Evolutionary conservation across 2,113 vertebrate genomes (phyloP).

Genomic region (Eolophus roseicapilla): DNA sequence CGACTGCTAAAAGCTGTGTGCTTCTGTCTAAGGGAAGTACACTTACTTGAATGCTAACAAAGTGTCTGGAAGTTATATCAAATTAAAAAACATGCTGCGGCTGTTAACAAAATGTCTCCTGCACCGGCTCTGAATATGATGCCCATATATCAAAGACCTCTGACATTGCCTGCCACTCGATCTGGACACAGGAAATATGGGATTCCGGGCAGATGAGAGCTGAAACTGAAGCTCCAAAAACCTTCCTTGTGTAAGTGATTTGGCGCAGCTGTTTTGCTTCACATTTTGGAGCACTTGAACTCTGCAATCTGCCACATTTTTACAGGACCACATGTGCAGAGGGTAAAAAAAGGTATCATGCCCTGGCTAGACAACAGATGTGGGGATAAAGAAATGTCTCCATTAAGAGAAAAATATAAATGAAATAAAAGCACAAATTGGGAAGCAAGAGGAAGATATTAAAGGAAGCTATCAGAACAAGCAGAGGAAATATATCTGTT

Average conservation of each 20-base stretch:
- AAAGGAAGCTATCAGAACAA: constrained; percentile 73
- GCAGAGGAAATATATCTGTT: constrained; percentile 73
- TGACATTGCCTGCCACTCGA: constrained; percentile 81
- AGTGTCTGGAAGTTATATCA: constrained; percentile 3
- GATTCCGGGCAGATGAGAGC: constrained; percentile 85
- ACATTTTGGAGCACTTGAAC: constrained; percentile 82
- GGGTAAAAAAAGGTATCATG: not conserved
- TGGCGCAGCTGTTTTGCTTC: constrained; percentile 86
- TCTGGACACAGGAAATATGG: constrained; percentile 82
- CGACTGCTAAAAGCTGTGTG: not conserved
- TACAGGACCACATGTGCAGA: constrained; percentile 57
- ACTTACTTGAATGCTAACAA: not conserved
- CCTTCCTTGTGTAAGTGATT: constrained; percentile 82
- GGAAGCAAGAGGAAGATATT: constrained; percentile 58
- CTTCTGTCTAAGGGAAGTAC: not conserved
- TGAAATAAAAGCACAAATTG: constrained; percentile 11
- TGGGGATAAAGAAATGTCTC: not conserved
- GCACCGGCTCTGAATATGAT: constrained; percentile 76
- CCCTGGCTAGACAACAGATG: constrained; percentile 34
- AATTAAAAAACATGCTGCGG: constrained; percentile 66
- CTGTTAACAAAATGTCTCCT: constrained; percentile 80
- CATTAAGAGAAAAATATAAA: constrained; percentile 43
- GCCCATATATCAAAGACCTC: constrained; percentile 84
- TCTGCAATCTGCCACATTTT: constrained; percentile 81
- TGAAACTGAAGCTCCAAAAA: constrained; percentile 84